Evolutionary conservation across 2,113 vertebrate species (phyloP), one percentile per base, ranked within the genome.

Genomic region (Oncorhynchus gorbuscha): DNA sequence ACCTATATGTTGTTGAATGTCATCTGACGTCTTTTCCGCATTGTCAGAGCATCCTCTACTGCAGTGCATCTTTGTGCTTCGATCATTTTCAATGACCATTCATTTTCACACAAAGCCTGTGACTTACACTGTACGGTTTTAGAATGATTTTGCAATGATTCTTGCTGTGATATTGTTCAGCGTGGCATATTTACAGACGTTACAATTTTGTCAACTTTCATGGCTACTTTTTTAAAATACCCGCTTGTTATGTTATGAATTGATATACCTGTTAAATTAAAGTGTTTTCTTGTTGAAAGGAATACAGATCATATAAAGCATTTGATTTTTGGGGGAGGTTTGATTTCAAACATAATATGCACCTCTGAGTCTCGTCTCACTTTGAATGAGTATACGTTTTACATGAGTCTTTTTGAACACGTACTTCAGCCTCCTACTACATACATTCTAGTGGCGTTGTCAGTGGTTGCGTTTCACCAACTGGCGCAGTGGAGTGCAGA

Each of bases 401-500:
- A 35, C 35, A 8, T 35, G 35, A 35, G 35, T 35, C 35, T 35
- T 35, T 35, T 35, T 35, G 2, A 7, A 18, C 35, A 7, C 35
- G 8, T 35, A 35, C 35, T 35, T 35, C 6, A 35, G 35, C 6
- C 35, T 35, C 35, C 35, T 35, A 35, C 7, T 35, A 35, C 35
- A 7, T 35, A 35, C 35, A 35, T 35, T 35, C 35, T 35, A 7
- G 35, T 35, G 35, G 35, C 13, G 28, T 13, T 66, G 59, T 8
- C 30, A 39, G 30, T 14, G 28, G 32, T 39, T 48, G 1, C 14
- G 2, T 22, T 12, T n/a, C 30, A 22, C 9, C 14, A 70, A 24
- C 69, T 70, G 39, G 69, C 49, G 69, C 69, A 70, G 35, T 22
- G 22, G 14, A 70, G 28, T 70, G 69, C 69, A 70, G 20, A 48